A percentile compares a stretch with the other conserved stretches of the same genome.
phyloP scores from a whole-genome alignment of 2,113 vertebrate genomes.

The Dolichallabes microphthalmus region DNA sequence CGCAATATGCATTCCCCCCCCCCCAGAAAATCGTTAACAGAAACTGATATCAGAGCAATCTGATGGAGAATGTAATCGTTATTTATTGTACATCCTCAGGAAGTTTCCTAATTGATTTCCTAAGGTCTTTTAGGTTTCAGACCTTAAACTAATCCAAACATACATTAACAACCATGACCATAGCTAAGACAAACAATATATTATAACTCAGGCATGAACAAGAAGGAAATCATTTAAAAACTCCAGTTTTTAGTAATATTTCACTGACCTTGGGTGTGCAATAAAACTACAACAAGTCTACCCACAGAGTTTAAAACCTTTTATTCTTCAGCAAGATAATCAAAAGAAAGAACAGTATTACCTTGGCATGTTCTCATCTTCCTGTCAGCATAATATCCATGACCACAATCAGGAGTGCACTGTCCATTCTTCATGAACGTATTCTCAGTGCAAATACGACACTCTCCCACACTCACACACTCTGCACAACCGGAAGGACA shows the following conservation, averaged over 20 bases:
- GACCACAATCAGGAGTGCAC: slow-evolving; percentile 81
- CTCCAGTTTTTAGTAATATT: not conserved
- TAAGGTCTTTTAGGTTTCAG: not conserved
- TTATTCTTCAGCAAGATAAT: not conserved
- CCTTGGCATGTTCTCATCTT: slow-evolving; percentile 78
- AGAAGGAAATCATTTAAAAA: not conserved
- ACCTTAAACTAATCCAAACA: not conserved
- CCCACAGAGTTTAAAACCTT: not conserved
- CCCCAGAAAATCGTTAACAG: not conserved
- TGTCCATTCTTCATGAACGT: slow-evolving; percentile 75
- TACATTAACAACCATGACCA: not conserved
- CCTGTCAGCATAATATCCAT: slow-evolving; percentile 72
- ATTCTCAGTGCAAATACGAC: slow-evolving; percentile 71
- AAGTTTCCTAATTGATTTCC: not conserved
- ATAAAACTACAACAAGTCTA: not conserved
- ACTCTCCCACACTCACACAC: slow-evolving; percentile 72
- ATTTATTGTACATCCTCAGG: not conserved
- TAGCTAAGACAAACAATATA: not conserved
- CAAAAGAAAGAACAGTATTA: slow-evolving; percentile 56
- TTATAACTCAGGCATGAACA: not conserved
- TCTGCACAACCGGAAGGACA: slow-evolving; percentile 81
- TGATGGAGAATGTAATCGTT: not conserved
- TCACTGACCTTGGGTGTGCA: not conserved
- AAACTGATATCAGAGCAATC: not conserved
- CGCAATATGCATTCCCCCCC: no score